These are phyloP conservation scores for Brachyhypopomus occidentalis DNA, from an alignment of 2,113 vertebrate genomes.

Conservation along the genomic window DNA sequence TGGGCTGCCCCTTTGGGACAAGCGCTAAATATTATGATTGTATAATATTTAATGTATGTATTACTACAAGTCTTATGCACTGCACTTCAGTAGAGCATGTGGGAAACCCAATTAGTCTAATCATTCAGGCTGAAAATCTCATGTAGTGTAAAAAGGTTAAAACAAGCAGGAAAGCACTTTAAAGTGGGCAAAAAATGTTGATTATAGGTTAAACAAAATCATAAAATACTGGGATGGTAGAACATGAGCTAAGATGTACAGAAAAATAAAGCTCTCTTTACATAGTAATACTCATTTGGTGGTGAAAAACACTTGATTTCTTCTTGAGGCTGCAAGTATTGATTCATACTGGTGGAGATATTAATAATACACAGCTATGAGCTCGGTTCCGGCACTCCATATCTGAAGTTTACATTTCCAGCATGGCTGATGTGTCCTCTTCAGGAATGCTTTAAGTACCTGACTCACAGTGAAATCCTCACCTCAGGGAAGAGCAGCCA, in stretches of 20 bases:
- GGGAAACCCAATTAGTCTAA: neutral
- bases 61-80: neutral
- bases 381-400: constrained; percentile 28
- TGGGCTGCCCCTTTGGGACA: constrained; percentile 5
- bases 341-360: neutral
- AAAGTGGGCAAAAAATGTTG: no score
- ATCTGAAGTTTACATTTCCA: constrained; percentile 64
- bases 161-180: no score
- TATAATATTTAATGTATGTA: constrained; percentile 15
- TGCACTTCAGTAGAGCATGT: neutral
- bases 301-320: neutral
- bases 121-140: neutral
- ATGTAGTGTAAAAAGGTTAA: no score
- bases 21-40: neutral
- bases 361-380: neutral
- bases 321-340: constrained; percentile 16
- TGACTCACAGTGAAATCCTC: constrained; percentile 29
- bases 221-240: no score
- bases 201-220: no score
- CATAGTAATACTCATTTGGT: no score
- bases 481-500: constrained; percentile 30
- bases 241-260: no score
- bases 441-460: constrained; percentile 34
- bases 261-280: no score
- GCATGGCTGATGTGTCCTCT: constrained; percentile 50